These are phyloP conservation scores for Thereva nobilitata DNA, from an alignment of 2,888 invertebrate species.

Conservation along the genomic window DNA sequence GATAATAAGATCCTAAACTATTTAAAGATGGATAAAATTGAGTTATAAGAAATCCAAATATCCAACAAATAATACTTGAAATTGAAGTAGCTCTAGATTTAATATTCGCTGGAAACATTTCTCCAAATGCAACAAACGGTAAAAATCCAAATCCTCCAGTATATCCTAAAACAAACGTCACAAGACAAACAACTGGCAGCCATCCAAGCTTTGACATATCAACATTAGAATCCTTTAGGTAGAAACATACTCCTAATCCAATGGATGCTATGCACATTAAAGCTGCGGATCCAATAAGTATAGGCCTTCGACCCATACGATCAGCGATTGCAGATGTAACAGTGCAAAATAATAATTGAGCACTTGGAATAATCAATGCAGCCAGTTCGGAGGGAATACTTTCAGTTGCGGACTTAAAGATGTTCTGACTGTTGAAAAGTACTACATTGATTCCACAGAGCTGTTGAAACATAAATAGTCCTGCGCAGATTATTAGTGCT, in stretches of 20 bases:
- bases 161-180: not conserved
- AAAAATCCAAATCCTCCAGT: slow-evolving; percentile 10
- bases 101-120: slow-evolving; percentile 10
- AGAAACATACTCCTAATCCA: not conserved
- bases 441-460: not conserved
- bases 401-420: not conserved
- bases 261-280: not conserved
- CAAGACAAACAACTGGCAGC: not conserved
- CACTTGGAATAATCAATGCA: not conserved
- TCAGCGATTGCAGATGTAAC: not conserved
- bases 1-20: not conserved
- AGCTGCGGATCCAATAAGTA: not conserved
- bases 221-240: not conserved
- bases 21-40: not conserved
- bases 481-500: not conserved
- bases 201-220: not conserved
- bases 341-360: not conserved
- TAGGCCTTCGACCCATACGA: not conserved
- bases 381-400: not conserved
- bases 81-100: not conserved
- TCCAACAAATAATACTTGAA: not conserved
- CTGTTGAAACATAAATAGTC: not conserved
- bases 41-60: not conserved
- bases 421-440: not conserved
- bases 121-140: slow-evolving; percentile 14